Conservation (phyloP, 2,888 invertebrate genomes). For the Actias luna region DNA sequence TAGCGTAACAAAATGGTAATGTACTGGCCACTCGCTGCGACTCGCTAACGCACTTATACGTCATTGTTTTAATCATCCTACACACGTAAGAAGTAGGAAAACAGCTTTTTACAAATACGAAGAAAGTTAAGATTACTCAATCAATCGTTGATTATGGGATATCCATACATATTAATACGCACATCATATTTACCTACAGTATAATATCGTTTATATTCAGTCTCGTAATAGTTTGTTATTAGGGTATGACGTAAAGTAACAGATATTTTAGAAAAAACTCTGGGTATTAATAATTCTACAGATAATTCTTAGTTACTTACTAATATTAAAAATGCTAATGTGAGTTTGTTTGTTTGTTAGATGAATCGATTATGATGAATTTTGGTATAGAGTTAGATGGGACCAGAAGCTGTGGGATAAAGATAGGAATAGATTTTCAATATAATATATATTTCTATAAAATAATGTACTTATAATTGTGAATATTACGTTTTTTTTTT, state of each 20-base stretch:
- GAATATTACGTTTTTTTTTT: not conserved
- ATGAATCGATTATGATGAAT: too few species aligned
- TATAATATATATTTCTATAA: not conserved
- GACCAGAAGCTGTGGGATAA: too few species aligned
- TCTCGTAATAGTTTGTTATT: not conserved
- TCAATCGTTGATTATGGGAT: not conserved
- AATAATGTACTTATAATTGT: not conserved
- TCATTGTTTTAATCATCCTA: constrained; percentile 30
- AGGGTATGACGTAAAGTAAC: not conserved
- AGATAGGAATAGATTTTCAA: too few species aligned
- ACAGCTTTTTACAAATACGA: constrained; percentile 11
- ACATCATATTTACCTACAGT: not conserved
- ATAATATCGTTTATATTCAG: not conserved
- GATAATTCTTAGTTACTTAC: too few species aligned
- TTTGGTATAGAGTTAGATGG: too few species aligned
- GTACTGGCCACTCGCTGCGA: constrained; percentile 20
- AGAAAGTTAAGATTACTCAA: constrained; percentile 13
- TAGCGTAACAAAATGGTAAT: constrained; percentile 30
- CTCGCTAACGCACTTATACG: constrained; percentile 24
- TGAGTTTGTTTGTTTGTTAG: too few species aligned
- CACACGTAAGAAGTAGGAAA: constrained; percentile 18
- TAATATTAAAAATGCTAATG: too few species aligned
- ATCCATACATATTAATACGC: not conserved
- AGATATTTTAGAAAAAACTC: not conserved
- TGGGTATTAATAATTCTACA: not conserved